Base-by-base conservation (phyloP, 2,888 invertebrate genomes). In the Sycophila texana region DNA sequence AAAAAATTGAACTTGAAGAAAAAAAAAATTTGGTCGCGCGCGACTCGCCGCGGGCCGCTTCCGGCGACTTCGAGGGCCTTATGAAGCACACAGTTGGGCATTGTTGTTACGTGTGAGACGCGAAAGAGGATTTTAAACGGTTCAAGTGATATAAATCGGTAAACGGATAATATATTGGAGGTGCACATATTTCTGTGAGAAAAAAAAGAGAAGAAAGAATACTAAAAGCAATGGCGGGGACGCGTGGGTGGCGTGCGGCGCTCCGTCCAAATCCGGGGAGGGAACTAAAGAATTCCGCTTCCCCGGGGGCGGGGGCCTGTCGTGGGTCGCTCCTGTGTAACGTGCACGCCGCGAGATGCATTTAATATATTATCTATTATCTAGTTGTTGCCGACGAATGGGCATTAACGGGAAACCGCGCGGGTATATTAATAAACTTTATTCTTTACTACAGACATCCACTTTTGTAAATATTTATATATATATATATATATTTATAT, bases 11-110 rank as follows among this genome's bases (percentile, higher is more conserved):
- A 10, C 1, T 10, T 1, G n/a, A 14, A 2, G n/a, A 39, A 55
- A 22, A 5, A 16, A 16, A 7, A 20, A 53, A 55, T 12, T 7
- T 22, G 57, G 76, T 76, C 68, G 20, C n/a, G 57, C 30, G 53
- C 16, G 61, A 47, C 51, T 57, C 49, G 18, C 13, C 68, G 12
- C 49, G 70, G 66, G 60, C 67, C 73, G 53, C 73, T 70, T 58
- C 57, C 20, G 20, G 18, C 57, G 16, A 20, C n/a, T 12, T 20
- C 57, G 73, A 87, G 86, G 90, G 90, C 90, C 89, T 90, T 90
- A 90, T 89, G 57, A 73, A 87, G 86, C 88, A 89, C 85, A 88
- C 89, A 88, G 87, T 88, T 89, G 90, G 90, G 90, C 90, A 90
- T 90, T 90, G 88, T 89, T 89, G 88, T 89, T 89, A 89, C 86